phyloP scores from a whole-genome alignment of 2,888 invertebrate species.

The Entomobrya multifasciata region DNA sequence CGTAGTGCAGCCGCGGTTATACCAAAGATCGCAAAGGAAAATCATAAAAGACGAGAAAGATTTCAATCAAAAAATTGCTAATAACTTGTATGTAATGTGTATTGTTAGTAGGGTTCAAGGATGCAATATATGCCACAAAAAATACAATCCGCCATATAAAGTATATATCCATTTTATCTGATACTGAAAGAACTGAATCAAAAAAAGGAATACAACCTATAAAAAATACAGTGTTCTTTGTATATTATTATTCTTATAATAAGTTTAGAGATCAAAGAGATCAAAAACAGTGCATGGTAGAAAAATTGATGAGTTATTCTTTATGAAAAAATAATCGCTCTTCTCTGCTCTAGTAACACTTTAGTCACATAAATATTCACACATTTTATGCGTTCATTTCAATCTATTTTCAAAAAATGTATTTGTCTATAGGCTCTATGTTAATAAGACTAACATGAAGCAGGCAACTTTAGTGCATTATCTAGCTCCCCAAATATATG shows the following conservation, averaged over 20 bases:
- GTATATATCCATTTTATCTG: slow-evolving; percentile 25
- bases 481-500: too few species aligned
- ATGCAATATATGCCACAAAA: slow-evolving; percentile 52
- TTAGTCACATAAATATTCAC: too few species aligned
- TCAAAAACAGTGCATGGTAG: not conserved
- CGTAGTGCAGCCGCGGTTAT: slow-evolving; percentile 67
- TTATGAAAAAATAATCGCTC: too few species aligned
- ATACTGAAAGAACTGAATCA: slow-evolving; percentile 63
- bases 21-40: slow-evolving; percentile 63
- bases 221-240: slow-evolving; percentile 9
- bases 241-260: slow-evolving; percentile 15
- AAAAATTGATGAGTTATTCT: too few species aligned
- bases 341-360: too few species aligned
- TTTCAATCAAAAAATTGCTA: slow-evolving; percentile 66
- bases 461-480: too few species aligned
- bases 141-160: slow-evolving; percentile 62
- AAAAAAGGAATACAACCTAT: slow-evolving; percentile 18
- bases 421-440: too few species aligned
- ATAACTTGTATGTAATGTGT: slow-evolving; percentile 64
- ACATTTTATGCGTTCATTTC: too few species aligned
- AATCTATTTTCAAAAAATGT: too few species aligned
- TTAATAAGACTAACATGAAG: too few species aligned
- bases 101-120: slow-evolving; percentile 63
- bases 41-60: slow-evolving; percentile 74
- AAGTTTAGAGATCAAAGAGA: not conserved